A percentile compares a stretch with the other conserved stretches of the same genome.
Evolutionary conservation across 2,113 vertebrate genomes (phyloP).

Genomic region (sheep (Ovis aries)): ARS-UI_Ramb_v3.0 NC_056069.1:18239501-18240000

Average conservation of each 20-base stretch:
- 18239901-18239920: too few relatives aligned
- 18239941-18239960: too few relatives aligned
- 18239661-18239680: background rate
- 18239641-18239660: background rate
- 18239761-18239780: too few relatives aligned
- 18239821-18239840: too few relatives aligned
- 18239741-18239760: too few relatives aligned
- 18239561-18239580: background rate
- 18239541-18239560: background rate
- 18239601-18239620: background rate
- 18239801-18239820: too few relatives aligned
- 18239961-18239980: too few relatives aligned
- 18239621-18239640: background rate
- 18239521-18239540: background rate
- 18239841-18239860: rapidly evolving
- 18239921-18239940: too few relatives aligned
- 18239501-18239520: background rate
- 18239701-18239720: background rate
- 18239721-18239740: background rate
- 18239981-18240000: too few relatives aligned
- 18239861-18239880: too few relatives aligned
- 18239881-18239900: too few relatives aligned
- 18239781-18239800: too few relatives aligned
- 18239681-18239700: background rate
- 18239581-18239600: background rate